Evolutionary conservation across 2,797 vertebrate species (phyloP), one percentile per base, ranked within the genome.

Genomic region (Tachyglossus aculeatus): DNA sequence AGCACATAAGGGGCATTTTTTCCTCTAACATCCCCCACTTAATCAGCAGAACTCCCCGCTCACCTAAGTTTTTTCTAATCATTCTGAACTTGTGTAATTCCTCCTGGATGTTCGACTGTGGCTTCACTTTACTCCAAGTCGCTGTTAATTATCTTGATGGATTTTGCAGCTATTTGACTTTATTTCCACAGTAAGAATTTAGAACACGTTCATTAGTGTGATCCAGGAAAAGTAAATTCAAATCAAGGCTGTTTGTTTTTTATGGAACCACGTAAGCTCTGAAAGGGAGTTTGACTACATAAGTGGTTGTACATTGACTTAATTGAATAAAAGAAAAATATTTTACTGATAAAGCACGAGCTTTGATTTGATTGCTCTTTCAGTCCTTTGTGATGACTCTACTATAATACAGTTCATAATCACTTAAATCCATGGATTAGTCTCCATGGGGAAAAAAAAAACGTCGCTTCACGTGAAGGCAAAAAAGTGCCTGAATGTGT

Each of bases 311-410:
- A 14, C 59, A 27, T 57, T 64, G 70, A 79, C 62, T 71, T 71
- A 81, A 85, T 72, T 83, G 67, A 85, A 81, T 54, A 55, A 53
- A 63, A 67, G n/a, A 69, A 58, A 79, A 24, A 48, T n/a, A 59
- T 38, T 51, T 21, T 51, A 33, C 31, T 51, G 15, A 33, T 19
- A 58, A 75, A 37, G 44, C 75, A 32, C 50, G 31, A 77, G 32
- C 67, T 81, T 44, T 80, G 41, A 58, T 79, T 57, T n/a, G n/a
- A 54, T 58, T 66, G 78, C 32, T 71, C 74, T 13, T 51, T 27
- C 48, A n/a, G 11, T 32, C 33, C 9, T 48, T 29, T 27, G 15
- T 27, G 31, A 29, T 12, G 31, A 29, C 15, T 29, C 15, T 15
- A 9, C 33, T 29, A 16, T n/a, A 11, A 11, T 21, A 33, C 4